Base-by-base conservation (phyloP, 2,113 vertebrate genomes). In the Oryzias curvinotus region DNA sequence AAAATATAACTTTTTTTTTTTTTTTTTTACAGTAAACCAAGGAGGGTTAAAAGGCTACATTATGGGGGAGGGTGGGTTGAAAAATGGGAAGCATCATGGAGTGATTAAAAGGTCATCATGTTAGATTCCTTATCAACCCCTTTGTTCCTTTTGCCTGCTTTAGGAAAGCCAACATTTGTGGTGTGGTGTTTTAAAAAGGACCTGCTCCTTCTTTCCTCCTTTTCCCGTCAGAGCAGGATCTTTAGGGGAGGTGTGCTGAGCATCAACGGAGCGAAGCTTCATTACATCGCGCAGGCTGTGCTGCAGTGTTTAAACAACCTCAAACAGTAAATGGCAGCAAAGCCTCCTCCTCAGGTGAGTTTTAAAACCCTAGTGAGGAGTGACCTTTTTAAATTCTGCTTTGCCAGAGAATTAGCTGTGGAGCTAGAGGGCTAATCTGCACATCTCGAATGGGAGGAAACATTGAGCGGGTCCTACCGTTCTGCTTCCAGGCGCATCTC, bases 401-500 rank as follows among this genome's bases (percentile, higher is more conserved):
- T 45, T 53, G 46, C 21, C 64, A 52, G 36, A 56, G 26, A 60
- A 65, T 52, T 42, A 50, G 41, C n/a, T 23, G 1, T 45, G 49
- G 68, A 65, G 64, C 30, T 18, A 7, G 26, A 52, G 67, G 15
- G 1, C 47, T 51, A 55, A 80, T 64, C 46, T 46, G 51, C 25
- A 23, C 4, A 44, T 16, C 1, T 28, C 4, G 17, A 65, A 23
- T n/a, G 3, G 25, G 25, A 43, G 36, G 52, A 66, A 58, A 55
- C 15, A 13, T 2, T 12, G 51, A 65, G 21, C 18, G 52, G 14
- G 49, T 68, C 64, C 91, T 90, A 99, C 97, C 96, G 95, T 77
- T 98, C 95, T 4, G 94, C 94, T 83, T 99, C 97, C 43, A 96
- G 88, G 13, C 96, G 94, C 96, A 99, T 98, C 90, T 98, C 97